phyloP scores from a whole-genome alignment of 2,888 invertebrate species.

The Microplitis manilae region DNA sequence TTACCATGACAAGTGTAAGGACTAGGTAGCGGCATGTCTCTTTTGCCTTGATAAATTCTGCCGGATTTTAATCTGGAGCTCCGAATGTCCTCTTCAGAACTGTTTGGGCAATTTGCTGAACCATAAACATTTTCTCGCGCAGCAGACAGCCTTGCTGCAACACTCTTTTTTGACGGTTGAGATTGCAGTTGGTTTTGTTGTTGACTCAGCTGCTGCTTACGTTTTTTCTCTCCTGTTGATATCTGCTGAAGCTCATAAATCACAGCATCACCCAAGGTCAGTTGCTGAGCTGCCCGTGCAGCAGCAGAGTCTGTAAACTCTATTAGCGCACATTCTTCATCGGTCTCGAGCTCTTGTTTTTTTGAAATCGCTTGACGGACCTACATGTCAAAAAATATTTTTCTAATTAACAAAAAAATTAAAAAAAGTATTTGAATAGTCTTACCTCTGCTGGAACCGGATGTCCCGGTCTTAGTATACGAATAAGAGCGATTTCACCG shows the following conservation, averaged over 20 bases:
- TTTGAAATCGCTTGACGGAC: slow-evolving; percentile 92
- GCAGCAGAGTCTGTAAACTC: slow-evolving; percentile 92
- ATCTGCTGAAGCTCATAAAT: slow-evolving; percentile 82
- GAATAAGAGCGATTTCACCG: slow-evolving; percentile 91
- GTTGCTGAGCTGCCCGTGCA: slow-evolving; percentile 85
- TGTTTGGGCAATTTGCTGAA: slow-evolving; percentile 74
- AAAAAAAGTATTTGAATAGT: neutral
- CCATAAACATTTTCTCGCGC: slow-evolving; percentile 68
- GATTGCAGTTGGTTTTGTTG: slow-evolving; percentile 37
- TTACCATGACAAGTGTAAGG: slow-evolving; percentile 61
- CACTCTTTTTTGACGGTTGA: slow-evolving; percentile 75
- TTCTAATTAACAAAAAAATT: slow-evolving; percentile 16
- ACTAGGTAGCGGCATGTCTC: slow-evolving; percentile 49
- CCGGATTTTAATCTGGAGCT: slow-evolving; percentile 63
- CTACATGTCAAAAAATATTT: slow-evolving; percentile 45
- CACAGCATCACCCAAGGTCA: slow-evolving; percentile 77
- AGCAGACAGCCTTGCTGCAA: slow-evolving; percentile 71
- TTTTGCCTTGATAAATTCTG: slow-evolving; percentile 71
- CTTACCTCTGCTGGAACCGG: slow-evolving; percentile 86
- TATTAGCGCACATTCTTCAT: slow-evolving; percentile 89
- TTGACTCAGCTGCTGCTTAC: slow-evolving; percentile 77
- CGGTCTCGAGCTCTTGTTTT: slow-evolving; percentile 86
- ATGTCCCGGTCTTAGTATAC: slow-evolving; percentile 90
- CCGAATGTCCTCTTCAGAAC: slow-evolving; percentile 73
- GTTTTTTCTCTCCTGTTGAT: slow-evolving; percentile 77